Percentiles rank a stretch among this genome's conserved stretches.
These are phyloP conservation scores for Dorcus hopei DNA, from an alignment of 2,888 invertebrate species.

Conservation along the genomic window DNA sequence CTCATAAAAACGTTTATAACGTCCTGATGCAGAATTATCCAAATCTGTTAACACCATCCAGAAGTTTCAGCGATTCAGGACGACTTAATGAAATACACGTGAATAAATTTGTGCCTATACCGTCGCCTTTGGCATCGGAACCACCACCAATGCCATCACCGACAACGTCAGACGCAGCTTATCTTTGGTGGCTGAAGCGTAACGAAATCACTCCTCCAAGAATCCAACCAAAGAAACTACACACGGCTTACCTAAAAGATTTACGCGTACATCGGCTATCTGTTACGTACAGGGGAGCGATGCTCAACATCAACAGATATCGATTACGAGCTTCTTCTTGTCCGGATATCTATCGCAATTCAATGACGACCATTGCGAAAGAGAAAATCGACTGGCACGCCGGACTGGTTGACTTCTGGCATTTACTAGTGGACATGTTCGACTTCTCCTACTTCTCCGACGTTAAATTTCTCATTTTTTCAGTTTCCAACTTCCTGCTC, in stretches of 20 bases:
- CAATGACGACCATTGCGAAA: slow-evolving; percentile 81
- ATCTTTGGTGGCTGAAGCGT: slow-evolving; percentile 58
- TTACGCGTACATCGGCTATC: slow-evolving; percentile 73
- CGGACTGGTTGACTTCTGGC: slow-evolving; percentile 75
- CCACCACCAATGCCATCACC: slow-evolving; percentile 48
- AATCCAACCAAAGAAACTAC: slow-evolving; percentile 45
- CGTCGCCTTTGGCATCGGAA: slow-evolving; percentile 41
- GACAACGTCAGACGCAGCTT: slow-evolving; percentile 47
- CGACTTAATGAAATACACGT: slow-evolving; percentile 50
- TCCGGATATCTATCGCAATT: slow-evolving; percentile 85
- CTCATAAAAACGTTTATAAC: slow-evolving; percentile 67
- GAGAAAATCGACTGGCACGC: slow-evolving; percentile 74
- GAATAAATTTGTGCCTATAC: slow-evolving; percentile 39
- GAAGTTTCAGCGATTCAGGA: slow-evolving; percentile 70
- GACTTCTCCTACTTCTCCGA: slow-evolving; percentile 79
- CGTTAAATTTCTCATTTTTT: slow-evolving; percentile 72
- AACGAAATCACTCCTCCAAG: slow-evolving; percentile 49
- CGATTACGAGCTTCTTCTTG: slow-evolving; percentile 83
- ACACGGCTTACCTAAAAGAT: slow-evolving; percentile 70
- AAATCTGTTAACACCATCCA: slow-evolving; percentile 65
- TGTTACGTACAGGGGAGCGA: slow-evolving; percentile 79
- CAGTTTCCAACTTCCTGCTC: slow-evolving; percentile 82
- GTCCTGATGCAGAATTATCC: slow-evolving; percentile 74
- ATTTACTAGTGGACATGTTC: slow-evolving; percentile 71
- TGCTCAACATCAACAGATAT: slow-evolving; percentile 70